Conservation (phyloP, 1,140 invertebrate species). For the Bombus sibiricus region DNA sequence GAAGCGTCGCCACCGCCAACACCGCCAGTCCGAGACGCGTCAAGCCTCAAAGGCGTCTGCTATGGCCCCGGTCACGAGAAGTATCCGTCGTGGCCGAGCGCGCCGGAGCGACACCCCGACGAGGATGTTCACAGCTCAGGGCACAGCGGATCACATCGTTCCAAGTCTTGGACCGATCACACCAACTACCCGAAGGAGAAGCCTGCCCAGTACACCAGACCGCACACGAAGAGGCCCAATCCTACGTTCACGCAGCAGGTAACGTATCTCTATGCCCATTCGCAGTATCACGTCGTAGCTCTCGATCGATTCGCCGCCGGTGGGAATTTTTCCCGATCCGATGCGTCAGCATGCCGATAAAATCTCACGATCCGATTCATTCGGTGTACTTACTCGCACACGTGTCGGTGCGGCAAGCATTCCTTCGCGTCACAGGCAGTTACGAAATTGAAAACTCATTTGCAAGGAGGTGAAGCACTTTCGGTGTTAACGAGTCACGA, state of each 20-base stretch:
- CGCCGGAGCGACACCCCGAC: conserved; percentile 75
- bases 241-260: conserved; percentile 87
- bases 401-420: not conserved
- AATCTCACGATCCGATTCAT: conserved; percentile 4
- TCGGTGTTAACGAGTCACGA: conserved; percentile 64
- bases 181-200: conserved; percentile 90
- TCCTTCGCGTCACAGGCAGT: conserved; percentile 42
- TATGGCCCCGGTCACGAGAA: conserved; percentile 91
- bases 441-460: conserved; percentile 64
- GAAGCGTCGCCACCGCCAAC: conserved; percentile 83
- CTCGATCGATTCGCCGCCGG: no score
- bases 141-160: conserved; percentile 84
- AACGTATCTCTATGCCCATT: conserved; percentile 45
- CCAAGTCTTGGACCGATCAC: conserved; percentile 90
- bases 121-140: conserved; percentile 82
- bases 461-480: conserved; percentile 41
- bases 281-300: no score
- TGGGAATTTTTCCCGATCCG: not conserved
- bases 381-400: not conserved
- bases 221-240: conserved; percentile 87
- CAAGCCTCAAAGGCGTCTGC: conserved; percentile 87
- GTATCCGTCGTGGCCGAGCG: conserved; percentile 90
- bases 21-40: conserved; percentile 87
- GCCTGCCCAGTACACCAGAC: conserved; percentile 86
- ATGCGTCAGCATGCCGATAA: conserved; percentile 15